Evolutionary conservation across 2,797 vertebrate genomes (phyloP), one percentile per base, ranked within the genome.

Genomic region (Nyctibius grandis): DNA sequence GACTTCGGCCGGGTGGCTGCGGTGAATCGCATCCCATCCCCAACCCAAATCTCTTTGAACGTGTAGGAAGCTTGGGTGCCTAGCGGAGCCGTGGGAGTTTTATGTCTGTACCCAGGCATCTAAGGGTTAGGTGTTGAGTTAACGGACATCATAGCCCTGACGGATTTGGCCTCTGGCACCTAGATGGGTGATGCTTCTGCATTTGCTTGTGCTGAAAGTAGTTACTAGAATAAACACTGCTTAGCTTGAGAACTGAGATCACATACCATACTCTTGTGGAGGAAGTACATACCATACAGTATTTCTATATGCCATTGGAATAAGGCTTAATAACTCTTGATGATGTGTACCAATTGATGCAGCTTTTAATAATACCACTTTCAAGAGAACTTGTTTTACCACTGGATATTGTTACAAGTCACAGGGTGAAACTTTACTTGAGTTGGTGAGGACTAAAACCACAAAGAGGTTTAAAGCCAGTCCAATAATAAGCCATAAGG

Each of bases 261-360:
- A 18, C 50, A 79, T 80, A 11, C n/a, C 47, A 34, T 28, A 33
- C 5, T 38, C 1, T 0, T 44, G 11, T 60, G 34, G 22, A 53
- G 70, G 34, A 85, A 85, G 40, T 38, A 63, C 0, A 1, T 34
- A 59, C 44, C 7, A 2, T 67, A 23, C 0, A 1, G 7, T 76
- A 57, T 69, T 78, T 89, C 61, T 47, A 5, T 53, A 44, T 0
- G 2, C 19, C n/a, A 14, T 34, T 80, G 60, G 64, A 79, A 50
- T 51, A 59, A 60, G 44, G n/a, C 12, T 73, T 59, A 51, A 16
- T 64, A 80, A 69, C 33, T 73, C 36, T 34, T 38, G 11, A 21
- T 26, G 53, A 29, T 21, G 15, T 29, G 57, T 36, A 48, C 16
- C 33, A 51, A 31, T 14, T 72, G 56, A 50, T 48, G 48, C 1